Conservation (phyloP, 2,797 vertebrate species). For the Harpagifer antarcticus region DNA sequence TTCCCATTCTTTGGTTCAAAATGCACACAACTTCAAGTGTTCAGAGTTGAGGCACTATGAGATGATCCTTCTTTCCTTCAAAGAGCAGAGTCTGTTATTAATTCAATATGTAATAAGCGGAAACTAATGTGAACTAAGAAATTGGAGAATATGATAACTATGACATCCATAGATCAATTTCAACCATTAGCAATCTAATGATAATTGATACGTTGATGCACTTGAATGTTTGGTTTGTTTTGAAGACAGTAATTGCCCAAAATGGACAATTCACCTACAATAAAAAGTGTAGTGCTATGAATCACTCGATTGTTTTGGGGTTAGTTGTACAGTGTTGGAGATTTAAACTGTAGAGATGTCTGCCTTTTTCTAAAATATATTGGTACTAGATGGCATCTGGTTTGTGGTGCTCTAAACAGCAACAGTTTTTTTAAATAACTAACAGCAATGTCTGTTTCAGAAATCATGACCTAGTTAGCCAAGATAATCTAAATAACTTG, state of each 20-base stretch:
- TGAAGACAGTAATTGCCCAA: background rate
- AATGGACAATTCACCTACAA: background rate
- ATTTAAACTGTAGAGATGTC: no score
- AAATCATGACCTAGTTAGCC: no score
- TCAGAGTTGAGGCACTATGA: constrained; percentile 27
- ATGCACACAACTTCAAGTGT: constrained; percentile 16
- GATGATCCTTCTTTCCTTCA: background rate
- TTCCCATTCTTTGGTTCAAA: constrained; percentile 10
- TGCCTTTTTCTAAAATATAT: no score
- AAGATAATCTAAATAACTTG: no score
- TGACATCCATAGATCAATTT: background rate
- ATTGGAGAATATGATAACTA: background rate
- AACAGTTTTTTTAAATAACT: no score
- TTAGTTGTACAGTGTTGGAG: no score
- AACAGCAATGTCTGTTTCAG: no score
- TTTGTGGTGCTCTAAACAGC: no score
- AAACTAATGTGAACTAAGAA: background rate
- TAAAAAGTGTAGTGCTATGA: no score
- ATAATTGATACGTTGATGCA: background rate
- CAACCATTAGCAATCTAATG: constrained; percentile 3
- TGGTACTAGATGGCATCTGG: no score
- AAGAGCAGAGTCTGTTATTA: background rate
- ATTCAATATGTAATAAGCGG: background rate
- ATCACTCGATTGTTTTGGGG: no score
- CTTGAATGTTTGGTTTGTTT: background rate